Conservation (phyloP, 2,797 vertebrate genomes). For the Onychomys torridus region DNA sequence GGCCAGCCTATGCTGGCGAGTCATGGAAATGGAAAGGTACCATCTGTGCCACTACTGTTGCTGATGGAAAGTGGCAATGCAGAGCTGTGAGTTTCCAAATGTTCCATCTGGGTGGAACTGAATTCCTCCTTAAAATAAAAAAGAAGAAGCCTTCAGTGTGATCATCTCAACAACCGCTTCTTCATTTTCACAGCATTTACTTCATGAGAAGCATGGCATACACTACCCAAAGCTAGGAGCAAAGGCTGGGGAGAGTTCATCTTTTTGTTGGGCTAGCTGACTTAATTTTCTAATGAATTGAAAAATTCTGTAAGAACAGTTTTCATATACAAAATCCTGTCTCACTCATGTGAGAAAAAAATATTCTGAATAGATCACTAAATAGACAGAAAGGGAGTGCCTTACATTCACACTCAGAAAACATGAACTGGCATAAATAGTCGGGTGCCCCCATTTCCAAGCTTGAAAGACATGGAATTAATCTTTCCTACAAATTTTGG, state of each 20-base stretch:
- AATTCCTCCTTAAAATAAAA: slow-evolving; percentile 69
- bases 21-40: slow-evolving; percentile 22
- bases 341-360: background rate
- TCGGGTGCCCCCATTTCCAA: slow-evolving; percentile 42
- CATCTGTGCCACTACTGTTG: slow-evolving; percentile 70
- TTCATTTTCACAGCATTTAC: slow-evolving; percentile 27
- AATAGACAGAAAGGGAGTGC: slow-evolving; percentile 13
- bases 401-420: background rate
- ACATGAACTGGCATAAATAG: slow-evolving; percentile 20
- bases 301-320: slow-evolving; percentile 16
- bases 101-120: slow-evolving; percentile 69
- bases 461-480: slow-evolving; percentile 58
- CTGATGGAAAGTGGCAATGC: slow-evolving; percentile 55
- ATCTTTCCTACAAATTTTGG: slow-evolving; percentile 53
- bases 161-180: background rate
- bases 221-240: slow-evolving; percentile 28
- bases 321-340: slow-evolving; percentile 50
- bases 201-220: background rate
- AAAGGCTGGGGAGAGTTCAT: background rate
- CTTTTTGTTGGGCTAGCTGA: slow-evolving; percentile 34
- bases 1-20: background rate
- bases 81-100: slow-evolving; percentile 68
- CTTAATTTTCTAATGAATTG: slow-evolving; percentile 60
- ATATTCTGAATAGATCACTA: background rate
- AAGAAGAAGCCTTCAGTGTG: slow-evolving; percentile 10